Base-by-base conservation (phyloP, 2,888 invertebrate species). In the Polydrusus pterygomalis region DNA sequence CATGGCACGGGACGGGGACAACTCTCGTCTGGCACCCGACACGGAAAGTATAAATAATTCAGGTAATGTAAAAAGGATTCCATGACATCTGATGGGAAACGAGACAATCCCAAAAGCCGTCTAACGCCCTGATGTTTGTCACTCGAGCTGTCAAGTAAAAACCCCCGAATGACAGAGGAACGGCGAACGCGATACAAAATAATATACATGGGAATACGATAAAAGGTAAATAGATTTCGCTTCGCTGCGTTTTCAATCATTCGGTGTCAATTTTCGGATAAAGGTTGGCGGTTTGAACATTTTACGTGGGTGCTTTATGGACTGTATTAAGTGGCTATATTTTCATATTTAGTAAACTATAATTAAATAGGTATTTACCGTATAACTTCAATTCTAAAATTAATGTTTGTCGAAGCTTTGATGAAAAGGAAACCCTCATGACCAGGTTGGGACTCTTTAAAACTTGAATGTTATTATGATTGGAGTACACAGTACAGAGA, bases 161-260 rank as follows among this genome's bases (percentile, higher is more conserved):
- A 62, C 77, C 73, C 64, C 54, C 73, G 56, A 72, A 65, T 64
- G 72, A 69, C 54, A 47, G 64, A 56, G 65, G 34, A 67, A 34
- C 69, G 60, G 45, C 18, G 40, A 47, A 20, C 64, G 40, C 72
- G 63, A 63, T 63, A 63, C 76, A 68, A 76, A 74, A 77, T 77
- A 77, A 77, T 77, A 60, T 60, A 75, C 77, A 77, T 77, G 71
- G 70, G 75, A 74, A 74, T 75, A 64, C 74, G 77, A 77, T 71
- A 77, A 77, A 77, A 73, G 71, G 72, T 72, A 75, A 77, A 77
- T 77, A 72, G 75, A 77, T 71, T 77, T 77, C 49, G 63, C 40
- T 51, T 68, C 51, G 40, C 54, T 43, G 56, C 49, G 64, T 64
- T 72, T 64, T 72, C 51, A 38, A 74, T 74, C 74, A 74, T 77